Percentiles rank a stretch among this genome's conserved stretches.
Evolutionary conservation across 2,113 vertebrate genomes (phyloP).

Genomic region (Sitta europaea): DNA sequence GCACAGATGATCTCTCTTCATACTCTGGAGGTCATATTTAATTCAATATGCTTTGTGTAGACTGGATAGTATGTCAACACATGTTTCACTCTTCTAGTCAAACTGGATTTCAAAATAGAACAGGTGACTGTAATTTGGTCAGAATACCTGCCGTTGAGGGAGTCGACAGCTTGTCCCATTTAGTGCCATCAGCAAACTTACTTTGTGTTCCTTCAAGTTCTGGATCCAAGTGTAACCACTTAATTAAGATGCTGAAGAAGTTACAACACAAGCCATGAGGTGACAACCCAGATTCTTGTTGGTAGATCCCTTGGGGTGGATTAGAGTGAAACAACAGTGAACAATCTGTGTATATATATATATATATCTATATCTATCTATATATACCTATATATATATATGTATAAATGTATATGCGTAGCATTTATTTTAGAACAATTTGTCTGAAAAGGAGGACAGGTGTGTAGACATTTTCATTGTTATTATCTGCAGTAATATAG

Average conservation of each 20-base stretch:
- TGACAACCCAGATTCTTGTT: neutral
- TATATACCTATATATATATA: neutral
- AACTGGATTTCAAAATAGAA: neutral
- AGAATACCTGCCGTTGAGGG: neutral
- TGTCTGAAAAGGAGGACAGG: neutral
- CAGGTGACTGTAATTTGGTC: neutral
- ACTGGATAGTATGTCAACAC: neutral
- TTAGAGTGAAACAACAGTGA: neutral
- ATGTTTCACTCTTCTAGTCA: neutral
- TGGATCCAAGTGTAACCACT: neutral
- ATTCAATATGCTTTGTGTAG: neutral
- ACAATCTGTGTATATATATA: accelerated
- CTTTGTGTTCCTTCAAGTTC: neutral
- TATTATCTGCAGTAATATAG: neutral
- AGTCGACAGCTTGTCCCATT: accelerated
- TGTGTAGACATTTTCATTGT: neutral
- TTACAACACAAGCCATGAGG: accelerated
- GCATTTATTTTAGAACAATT: neutral
- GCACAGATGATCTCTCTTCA: neutral
- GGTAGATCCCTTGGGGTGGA: neutral
- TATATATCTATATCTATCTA: no score
- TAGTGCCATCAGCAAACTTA: neutral
- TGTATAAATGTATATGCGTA: no score
- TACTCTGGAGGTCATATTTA: neutral
- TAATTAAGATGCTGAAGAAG: neutral